Percentiles rank a stretch among this genome's conserved stretches.
Conservation (phyloP, 2,888 invertebrate genomes). For the Hymenopus coronatus region DNA sequence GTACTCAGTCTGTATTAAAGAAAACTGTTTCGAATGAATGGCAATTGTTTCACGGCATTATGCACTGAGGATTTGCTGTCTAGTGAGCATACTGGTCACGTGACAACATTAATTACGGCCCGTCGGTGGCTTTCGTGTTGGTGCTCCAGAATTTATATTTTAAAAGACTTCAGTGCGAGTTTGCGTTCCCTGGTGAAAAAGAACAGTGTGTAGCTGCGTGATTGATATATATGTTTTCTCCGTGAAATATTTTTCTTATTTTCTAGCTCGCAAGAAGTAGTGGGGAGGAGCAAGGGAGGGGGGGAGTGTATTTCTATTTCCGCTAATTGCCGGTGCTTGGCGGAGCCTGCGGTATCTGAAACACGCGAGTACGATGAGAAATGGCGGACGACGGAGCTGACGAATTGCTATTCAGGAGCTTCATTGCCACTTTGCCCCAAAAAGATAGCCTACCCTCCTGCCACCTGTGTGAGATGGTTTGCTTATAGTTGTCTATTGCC, state of each 20-base stretch:
- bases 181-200: not conserved
- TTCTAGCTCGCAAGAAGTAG: not conserved
- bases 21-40: too few relatives aligned
- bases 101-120: not conserved
- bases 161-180: not conserved
- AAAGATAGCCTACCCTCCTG: not conserved
- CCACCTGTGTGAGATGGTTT: not conserved
- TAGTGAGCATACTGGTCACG: too few relatives aligned
- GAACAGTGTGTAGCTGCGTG: not conserved
- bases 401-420: conserved; percentile 1
- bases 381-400: not conserved
- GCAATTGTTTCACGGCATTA: too few relatives aligned
- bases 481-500: not conserved
- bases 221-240: not conserved
- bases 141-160: not conserved
- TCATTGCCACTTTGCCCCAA: not conserved
- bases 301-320: conserved; percentile 25
- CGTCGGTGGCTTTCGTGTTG: not conserved
- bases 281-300: not conserved
- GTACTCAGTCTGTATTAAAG: too few relatives aligned
- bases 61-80: too few relatives aligned
- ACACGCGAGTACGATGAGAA: conserved; percentile 20
- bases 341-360: not conserved
- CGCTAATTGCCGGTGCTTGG: conserved; percentile 23
- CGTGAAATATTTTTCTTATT: not conserved